Evolutionary conservation across 2,888 invertebrate species (phyloP), one percentile per base, ranked within the genome.

Genomic region (Ennomos fuscantarius): DNA sequence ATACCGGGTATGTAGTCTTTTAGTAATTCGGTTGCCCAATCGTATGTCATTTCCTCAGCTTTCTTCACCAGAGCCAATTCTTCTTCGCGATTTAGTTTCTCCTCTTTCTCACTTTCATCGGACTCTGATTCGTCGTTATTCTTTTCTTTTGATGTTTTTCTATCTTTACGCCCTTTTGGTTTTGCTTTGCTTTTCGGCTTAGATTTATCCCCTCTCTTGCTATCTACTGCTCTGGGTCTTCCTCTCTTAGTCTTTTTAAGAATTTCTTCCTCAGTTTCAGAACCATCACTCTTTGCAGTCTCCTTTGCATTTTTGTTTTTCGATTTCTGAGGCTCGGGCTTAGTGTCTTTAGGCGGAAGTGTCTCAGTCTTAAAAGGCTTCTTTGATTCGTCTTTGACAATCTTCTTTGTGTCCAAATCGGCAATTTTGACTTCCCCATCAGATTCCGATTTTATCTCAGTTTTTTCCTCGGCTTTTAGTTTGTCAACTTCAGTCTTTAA

Each of bases 1-100:
- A 96, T 92, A n/a, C 98, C 98, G 0, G 97, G 95, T 60, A 95
- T 92, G 81, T 99, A 99, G 69, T 95, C 96, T 85, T 96, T 96
- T 79, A 97, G 93, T 46, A 97, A 84, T 70, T 97, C 96, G 9
- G 95, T 88, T 9, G 97, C 97, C 97, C 97, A 97, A 78, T 97
- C 97, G 73, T 97, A 97, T 0, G 97, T 96, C 81, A 97, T 95
- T 67, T 96, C 96, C 73, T 96, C 96, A 68, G 96, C 96, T 79
- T 96, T 95, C 79, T 95, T 95, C 0, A 90, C 84, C 65, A 93
- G 81, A 35, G 89, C 92, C 65, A 93, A 82, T 72, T 89, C 89
- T 78, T 94, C 93, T 77, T 94, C 94, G 62, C 93, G 86, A 58
- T 93, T 93, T 50, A 94, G 92, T 71, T 94, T 94, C 39, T 94